Percentiles rank a stretch among this genome's conserved stretches.
These are phyloP conservation scores for Embidobia sp. DNA, from an alignment of 2,888 invertebrate species.

Conservation along the genomic window DNA sequence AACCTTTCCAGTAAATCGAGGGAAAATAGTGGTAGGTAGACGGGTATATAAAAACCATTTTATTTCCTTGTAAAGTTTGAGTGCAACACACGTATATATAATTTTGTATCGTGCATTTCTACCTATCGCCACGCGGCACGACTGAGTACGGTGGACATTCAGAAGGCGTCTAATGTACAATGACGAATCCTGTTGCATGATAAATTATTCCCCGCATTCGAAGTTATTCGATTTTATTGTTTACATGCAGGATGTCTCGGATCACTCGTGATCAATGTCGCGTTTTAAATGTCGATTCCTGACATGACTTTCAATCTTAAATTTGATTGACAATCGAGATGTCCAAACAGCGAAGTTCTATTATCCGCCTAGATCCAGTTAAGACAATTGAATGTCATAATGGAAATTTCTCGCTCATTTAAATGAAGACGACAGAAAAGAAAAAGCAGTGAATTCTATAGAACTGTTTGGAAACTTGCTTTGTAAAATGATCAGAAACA, in stretches of 20 bases:
- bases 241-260: conserved; percentile 31
- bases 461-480: neutral
- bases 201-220: conserved; percentile 57
- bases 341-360: neutral
- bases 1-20: conserved; percentile 81
- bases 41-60: conserved; percentile 76
- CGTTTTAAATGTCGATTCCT: neutral
- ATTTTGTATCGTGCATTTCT: conserved; percentile 68
- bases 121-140: conserved; percentile 56
- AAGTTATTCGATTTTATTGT: conserved; percentile 44
- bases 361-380: neutral
- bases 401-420: too few species aligned
- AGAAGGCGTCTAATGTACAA: conserved; percentile 54
- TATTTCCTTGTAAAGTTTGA: conserved; percentile 76
- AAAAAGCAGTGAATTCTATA: neutral
- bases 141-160: conserved; percentile 41
- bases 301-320: neutral
- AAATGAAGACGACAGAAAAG: too few species aligned
- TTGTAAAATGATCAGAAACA: conserved; percentile 26
- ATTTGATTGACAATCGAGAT: neutral
- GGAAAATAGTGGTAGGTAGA: conserved; percentile 81
- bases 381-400: neutral
- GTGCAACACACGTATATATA: conserved; percentile 72
- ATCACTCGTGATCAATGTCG: conserved; percentile 22
- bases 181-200: conserved; percentile 61